Percentiles rank a stretch among this genome's conserved stretches.
Evolutionary conservation across 1,140 invertebrate genomes (phyloP).

Genomic region (Bombus confusus): DNA sequence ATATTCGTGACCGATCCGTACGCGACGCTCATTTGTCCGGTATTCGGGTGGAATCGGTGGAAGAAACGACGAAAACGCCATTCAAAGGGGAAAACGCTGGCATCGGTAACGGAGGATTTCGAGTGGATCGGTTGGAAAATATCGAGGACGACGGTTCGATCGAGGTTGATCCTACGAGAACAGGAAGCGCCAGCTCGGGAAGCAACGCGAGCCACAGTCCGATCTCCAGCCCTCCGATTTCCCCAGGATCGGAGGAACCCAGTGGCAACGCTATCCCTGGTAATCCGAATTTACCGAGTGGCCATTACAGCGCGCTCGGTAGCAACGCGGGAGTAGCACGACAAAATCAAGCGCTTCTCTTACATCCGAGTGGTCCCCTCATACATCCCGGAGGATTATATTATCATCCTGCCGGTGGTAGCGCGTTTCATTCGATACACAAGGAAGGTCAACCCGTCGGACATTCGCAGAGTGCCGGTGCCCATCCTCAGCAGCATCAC

Average conservation of each 20-base stretch:
- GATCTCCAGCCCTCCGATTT: slow-evolving; percentile 78
- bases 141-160: slow-evolving; percentile 69
- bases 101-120: slow-evolving; percentile 45
- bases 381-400: slow-evolving; percentile 78
- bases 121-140: slow-evolving; percentile 62
- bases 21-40: slow-evolving; percentile 22
- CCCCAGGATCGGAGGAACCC: slow-evolving; percentile 78
- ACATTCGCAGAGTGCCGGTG: slow-evolving; percentile 73
- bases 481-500: slow-evolving; percentile 80
- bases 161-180: slow-evolving; percentile 64
- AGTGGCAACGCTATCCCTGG: slow-evolving; percentile 51
- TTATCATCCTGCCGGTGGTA: slow-evolving; percentile 77
- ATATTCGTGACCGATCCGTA: neutral
- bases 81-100: slow-evolving; percentile 27
- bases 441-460: slow-evolving; percentile 76
- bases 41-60: slow-evolving; percentile 25
- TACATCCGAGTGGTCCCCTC: slow-evolving; percentile 76
- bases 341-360: slow-evolving; percentile 75
- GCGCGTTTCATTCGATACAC: slow-evolving; percentile 81
- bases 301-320: slow-evolving; percentile 65
- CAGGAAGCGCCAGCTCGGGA: slow-evolving; percentile 77
- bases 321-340: slow-evolving; percentile 66
- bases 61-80: slow-evolving; percentile 6
- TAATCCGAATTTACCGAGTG: slow-evolving; percentile 58
- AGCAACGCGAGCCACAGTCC: slow-evolving; percentile 78